Percentiles rank a stretch among this genome's conserved stretches.
Evolutionary conservation across 2,888 invertebrate genomes (phyloP).

Genomic region (Cynaeus angustus): DNA sequence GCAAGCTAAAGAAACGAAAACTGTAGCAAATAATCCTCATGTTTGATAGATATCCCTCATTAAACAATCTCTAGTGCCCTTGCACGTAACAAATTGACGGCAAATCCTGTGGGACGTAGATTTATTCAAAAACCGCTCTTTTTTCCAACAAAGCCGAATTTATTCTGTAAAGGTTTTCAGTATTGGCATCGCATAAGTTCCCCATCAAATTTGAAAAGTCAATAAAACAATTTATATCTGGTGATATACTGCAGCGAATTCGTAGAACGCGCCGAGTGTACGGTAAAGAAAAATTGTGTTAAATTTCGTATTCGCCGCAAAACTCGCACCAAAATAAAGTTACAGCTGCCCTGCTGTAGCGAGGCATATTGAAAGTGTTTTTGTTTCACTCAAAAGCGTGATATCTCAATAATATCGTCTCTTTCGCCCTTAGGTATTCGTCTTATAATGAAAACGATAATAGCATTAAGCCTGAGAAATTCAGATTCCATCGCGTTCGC

Average conservation of each 20-base stretch:
- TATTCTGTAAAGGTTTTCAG: slow-evolving; percentile 15
- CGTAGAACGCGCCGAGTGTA: slow-evolving; percentile 13
- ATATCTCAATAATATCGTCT: slow-evolving; percentile 18
- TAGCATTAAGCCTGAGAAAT: slow-evolving; percentile 20
- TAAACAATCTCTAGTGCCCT: too few relatives aligned
- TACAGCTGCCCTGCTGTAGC: slow-evolving; percentile 11
- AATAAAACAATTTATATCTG: slow-evolving; percentile 44
- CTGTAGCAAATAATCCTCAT: too few relatives aligned
- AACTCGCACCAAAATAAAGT: slow-evolving; percentile 32
- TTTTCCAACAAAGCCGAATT: slow-evolving; percentile 22
- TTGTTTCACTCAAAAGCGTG: slow-evolving; percentile 7
- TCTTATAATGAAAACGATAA: slow-evolving; percentile 27
- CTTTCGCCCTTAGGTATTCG: slow-evolving; percentile 9
- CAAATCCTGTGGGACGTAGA: slow-evolving; percentile 12
- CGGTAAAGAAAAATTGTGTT: slow-evolving; percentile 31
- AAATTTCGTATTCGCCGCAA: slow-evolving; percentile 36
- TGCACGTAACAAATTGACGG: slow-evolving; percentile 5
- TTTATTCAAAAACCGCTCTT: slow-evolving; percentile 31
- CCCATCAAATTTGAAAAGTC: slow-evolving; percentile 29
- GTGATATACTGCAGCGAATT: slow-evolving; percentile 40
- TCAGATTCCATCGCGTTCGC: slow-evolving; percentile 33
- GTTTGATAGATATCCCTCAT: not conserved
- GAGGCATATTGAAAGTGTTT: slow-evolving; percentile 35
- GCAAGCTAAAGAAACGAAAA: slow-evolving; percentile 12
- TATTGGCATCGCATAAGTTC: slow-evolving; percentile 34